Base-by-base conservation (phyloP, 2,888 invertebrate genomes). In the Diachrysia chrysitis region DNA sequence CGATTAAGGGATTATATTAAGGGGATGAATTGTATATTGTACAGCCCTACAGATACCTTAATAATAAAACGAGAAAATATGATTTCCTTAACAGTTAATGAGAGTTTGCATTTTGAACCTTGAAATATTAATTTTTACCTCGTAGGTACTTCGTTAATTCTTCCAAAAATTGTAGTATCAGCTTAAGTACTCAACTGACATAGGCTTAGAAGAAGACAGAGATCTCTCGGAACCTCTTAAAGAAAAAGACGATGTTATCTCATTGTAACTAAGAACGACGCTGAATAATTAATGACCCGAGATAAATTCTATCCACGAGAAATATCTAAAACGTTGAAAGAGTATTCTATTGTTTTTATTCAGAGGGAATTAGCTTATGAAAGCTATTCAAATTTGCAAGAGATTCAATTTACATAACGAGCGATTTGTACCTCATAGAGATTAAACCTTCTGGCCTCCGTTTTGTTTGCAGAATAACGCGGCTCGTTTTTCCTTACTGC, bases 401-500 rank as follows among this genome's bases (percentile, higher is more conserved):
- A 92, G 92, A 92, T 93, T 92, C 91, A 92, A 95, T 95, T 94
- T 93, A 90, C 94, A 94, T 95, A 93, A 94, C 93, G 92, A 92
- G 92, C 93, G 91, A 94, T 95, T 93, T 93, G 92, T 94, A 93
- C 91, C 90, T 91, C 87, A 89, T 88, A 87, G 89, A 91, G 90
- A 91, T 91, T 91, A 90, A 90, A 89, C 88, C 89, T 86, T 88
- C 87, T 87, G 85, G 76, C 84, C 82, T 76, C 85, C 85, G 86
- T 86, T 82, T 85, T 90, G 90, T 91, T 91, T 88, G 88, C 78
- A 78, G 83, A 85, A 86, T 84, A 85, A 84, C 79, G 83, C 74
- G 67, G 72, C 77, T 81, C 81, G 85, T 88, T 90, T 87, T 87
- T 84, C 83, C 85, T 72, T 73, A 70, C 70, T 65, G 60, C 78